phyloP scores from a whole-genome alignment of 2,797 vertebrate species.

The Strix occidentalis region DNA sequence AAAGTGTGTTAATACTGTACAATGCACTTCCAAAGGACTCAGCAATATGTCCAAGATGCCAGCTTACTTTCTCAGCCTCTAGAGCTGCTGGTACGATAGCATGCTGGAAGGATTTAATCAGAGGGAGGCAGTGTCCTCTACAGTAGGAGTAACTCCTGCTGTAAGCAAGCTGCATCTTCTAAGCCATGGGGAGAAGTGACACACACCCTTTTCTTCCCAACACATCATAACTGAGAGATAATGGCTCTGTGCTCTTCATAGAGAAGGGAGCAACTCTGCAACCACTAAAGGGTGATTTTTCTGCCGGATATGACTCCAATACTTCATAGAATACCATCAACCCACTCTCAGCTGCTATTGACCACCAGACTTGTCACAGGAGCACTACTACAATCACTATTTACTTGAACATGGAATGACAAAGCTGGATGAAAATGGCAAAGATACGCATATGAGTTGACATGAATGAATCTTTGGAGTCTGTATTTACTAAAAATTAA shows the following conservation, averaged over 20 bases:
- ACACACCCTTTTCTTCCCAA: not conserved
- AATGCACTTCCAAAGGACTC: not conserved
- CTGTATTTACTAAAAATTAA: not conserved
- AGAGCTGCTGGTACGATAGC: not conserved
- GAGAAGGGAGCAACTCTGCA: not conserved
- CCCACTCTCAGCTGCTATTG: not conserved
- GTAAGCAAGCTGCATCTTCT: not conserved
- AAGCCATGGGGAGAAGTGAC: not conserved
- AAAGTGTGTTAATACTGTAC: too few species aligned
- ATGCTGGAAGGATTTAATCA: not conserved
- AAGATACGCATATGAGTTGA: not conserved
- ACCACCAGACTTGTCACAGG: not conserved
- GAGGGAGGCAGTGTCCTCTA: not conserved
- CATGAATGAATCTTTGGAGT: not conserved
- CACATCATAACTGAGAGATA: not conserved
- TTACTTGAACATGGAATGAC: not conserved
- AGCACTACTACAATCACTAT: not conserved
- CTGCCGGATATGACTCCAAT: not conserved
- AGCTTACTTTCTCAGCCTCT: not conserved
- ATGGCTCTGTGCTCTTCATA: not conserved
- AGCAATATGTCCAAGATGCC: not conserved
- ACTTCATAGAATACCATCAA: not conserved
- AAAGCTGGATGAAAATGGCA: not conserved
- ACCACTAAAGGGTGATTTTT: not conserved
- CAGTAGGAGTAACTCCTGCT: not conserved